A percentile compares a stretch with the other conserved stretches of the same genome.
phyloP scores from a whole-genome alignment of 1,140 invertebrate species.

The Adoxophyes honmai region DNA sequence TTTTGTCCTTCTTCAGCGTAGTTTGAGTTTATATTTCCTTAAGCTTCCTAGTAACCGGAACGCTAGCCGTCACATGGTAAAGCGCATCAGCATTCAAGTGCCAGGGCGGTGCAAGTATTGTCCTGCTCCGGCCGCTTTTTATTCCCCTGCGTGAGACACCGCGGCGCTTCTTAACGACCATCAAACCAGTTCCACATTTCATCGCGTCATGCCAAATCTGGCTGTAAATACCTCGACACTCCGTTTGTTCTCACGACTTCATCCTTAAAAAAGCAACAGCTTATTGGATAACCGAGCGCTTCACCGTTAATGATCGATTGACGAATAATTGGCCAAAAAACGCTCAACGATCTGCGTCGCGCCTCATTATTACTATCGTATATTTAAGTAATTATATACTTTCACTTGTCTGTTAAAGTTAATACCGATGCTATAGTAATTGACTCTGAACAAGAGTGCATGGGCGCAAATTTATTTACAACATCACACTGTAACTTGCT shows the following conservation, averaged over 20 bases:
- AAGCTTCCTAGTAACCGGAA: neutral
- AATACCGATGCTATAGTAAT: constrained; percentile 48
- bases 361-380: constrained; percentile 27
- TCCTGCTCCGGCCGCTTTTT: constrained; percentile 64
- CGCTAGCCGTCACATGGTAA: constrained; percentile 41
- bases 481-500: constrained; percentile 41
- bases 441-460: constrained; percentile 40
- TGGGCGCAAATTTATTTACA: constrained; percentile 53
- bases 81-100: constrained; percentile 64
- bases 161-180: constrained; percentile 66
- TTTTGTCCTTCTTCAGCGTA: too few relatives aligned
- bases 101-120: constrained; percentile 58
- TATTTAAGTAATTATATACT: constrained; percentile 43
- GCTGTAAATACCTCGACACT: constrained; percentile 60
- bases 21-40: neutral
- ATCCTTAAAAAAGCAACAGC: constrained; percentile 22
- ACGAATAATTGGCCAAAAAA: constrained; percentile 16
- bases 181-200: constrained; percentile 69
- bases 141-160: constrained; percentile 66
- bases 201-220: constrained; percentile 65
- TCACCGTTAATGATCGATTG: constrained; percentile 12
- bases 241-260: constrained; percentile 48
- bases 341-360: constrained; percentile 18
- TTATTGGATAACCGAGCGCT: neutral
- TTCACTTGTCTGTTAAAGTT: constrained; percentile 54